Base-by-base conservation (phyloP, 1,140 invertebrate species). In the Drosophila mojavensis region DNA sequence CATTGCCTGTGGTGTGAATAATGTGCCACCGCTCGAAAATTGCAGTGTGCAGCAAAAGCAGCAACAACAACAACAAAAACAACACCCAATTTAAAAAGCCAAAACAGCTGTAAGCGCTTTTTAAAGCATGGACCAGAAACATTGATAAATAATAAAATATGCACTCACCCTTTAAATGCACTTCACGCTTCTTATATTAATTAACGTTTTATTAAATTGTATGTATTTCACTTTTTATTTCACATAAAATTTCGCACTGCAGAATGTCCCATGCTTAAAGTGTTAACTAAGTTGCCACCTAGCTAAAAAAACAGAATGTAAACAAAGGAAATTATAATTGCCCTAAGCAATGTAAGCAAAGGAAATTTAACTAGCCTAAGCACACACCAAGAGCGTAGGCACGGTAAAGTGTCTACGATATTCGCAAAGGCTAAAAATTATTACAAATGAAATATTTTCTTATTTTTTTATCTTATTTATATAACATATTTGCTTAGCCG, bases 1-100 rank as follows among this genome's bases (percentile, higher is more conserved):
- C 48, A 62, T 64, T 68, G 69, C 66, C 67, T 71, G 75, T 81
- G 78, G 81, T 86, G 82, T 88, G 79, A 86, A 82, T 88, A 88
- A 82, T 88, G 67, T 73, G 62, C 30, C 61, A 82, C 58, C 70
- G 48, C 69, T 75, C 43, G 36, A 88, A 75, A 86, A 82, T 86
- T 70, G 50, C 67, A 62, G 51, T 62, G 61, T 39, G 17, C 17
- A 36, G 39, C 36, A 39, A 30, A 41, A 28, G 17, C 10, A 26
- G 1, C 54, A 30, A 41, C 61, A 65, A 45, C 41, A 17, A 33
- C 62, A 59, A 28, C 30, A 53, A 51, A 36, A 43, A 54, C 63
- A 68, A 73, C 70, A 68, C 70, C 56, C 64, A 73, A 68, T 73
- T 73, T 61, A 60, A 73, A 68, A 61, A 53, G 50, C 56, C 70